phyloP scores from a whole-genome alignment of 2,113 vertebrate species.

The Myrmecobius fasciatus region DNA sequence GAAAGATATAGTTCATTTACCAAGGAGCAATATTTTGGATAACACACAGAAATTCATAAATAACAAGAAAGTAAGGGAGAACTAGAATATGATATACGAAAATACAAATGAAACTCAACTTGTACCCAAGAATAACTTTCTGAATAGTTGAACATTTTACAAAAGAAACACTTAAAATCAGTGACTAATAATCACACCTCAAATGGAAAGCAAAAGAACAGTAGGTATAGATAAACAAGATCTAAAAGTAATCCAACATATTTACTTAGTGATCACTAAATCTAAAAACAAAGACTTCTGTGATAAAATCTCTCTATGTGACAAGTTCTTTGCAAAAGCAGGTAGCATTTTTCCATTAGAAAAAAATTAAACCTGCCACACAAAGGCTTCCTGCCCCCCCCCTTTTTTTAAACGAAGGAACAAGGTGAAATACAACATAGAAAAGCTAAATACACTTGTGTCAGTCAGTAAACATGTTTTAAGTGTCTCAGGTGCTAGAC shows the following conservation, averaged over 20 bases:
- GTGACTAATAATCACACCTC: neutral
- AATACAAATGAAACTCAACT: neutral
- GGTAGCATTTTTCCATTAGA: neutral
- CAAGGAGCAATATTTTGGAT: neutral
- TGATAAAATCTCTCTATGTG: neutral
- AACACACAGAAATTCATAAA: neutral
- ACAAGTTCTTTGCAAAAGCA: neutral
- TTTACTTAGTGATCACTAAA: neutral
- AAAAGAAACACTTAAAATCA: neutral
- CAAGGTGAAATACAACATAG: neutral
- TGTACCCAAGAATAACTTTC: neutral
- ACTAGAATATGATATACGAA: neutral
- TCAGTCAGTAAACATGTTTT: neutral
- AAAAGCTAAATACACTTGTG: neutral
- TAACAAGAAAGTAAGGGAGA: neutral
- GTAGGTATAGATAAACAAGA: neutral
- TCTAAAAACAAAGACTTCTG: neutral
- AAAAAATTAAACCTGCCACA: too few relatives aligned
- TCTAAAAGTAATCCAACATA: neutral
- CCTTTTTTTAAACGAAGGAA: neutral
- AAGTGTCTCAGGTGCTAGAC: too few relatives aligned
- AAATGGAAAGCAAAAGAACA: neutral
- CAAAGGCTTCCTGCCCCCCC: neutral
- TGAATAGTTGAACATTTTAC: neutral
- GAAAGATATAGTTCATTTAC: neutral